phyloP scores from a whole-genome alignment of 2,797 vertebrate genomes.

The Apogon talboti region DNA sequence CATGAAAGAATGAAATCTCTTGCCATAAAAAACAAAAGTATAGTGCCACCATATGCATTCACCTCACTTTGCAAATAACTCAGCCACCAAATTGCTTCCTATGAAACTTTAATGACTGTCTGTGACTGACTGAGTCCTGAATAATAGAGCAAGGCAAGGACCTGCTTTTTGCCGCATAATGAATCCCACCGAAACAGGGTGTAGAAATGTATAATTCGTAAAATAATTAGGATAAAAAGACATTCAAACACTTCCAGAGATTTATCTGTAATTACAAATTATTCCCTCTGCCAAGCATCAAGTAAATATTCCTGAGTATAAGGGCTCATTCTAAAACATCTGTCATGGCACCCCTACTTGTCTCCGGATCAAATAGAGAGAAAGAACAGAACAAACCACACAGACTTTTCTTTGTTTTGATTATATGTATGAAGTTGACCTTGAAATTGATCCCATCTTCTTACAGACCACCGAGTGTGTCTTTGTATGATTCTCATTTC shows the following conservation, averaged over 20 bases:
- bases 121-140: slow-evolving; percentile 81
- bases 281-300: slow-evolving; percentile 14
- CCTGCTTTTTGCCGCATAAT: slow-evolving; percentile 72
- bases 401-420: slow-evolving; percentile 10
- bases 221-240: slow-evolving; percentile 48
- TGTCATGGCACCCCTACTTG: slow-evolving; percentile 36
- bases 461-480: neutral
- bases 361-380: slow-evolving; percentile 2
- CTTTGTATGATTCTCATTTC: neutral
- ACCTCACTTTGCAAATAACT: slow-evolving; percentile 74
- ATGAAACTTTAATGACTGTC: slow-evolving; percentile 85
- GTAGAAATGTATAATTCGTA: slow-evolving; percentile 49
- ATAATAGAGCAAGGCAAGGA: slow-evolving; percentile 77
- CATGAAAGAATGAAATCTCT: slow-evolving; percentile 13
- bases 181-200: slow-evolving; percentile 67
- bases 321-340: slow-evolving; percentile 46
- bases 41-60: slow-evolving; percentile 54
- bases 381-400: slow-evolving; percentile 1
- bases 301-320: slow-evolving; percentile 47
- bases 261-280: slow-evolving; percentile 41
- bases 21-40: slow-evolving; percentile 56
- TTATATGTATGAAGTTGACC: slow-evolving; percentile 10
- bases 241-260: slow-evolving; percentile 29
- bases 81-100: slow-evolving; percentile 75
- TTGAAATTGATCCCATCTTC: slow-evolving; percentile 9